Conservation (phyloP, 2,113 vertebrate genomes). For the Oenanthe melanoleuca region DNA sequence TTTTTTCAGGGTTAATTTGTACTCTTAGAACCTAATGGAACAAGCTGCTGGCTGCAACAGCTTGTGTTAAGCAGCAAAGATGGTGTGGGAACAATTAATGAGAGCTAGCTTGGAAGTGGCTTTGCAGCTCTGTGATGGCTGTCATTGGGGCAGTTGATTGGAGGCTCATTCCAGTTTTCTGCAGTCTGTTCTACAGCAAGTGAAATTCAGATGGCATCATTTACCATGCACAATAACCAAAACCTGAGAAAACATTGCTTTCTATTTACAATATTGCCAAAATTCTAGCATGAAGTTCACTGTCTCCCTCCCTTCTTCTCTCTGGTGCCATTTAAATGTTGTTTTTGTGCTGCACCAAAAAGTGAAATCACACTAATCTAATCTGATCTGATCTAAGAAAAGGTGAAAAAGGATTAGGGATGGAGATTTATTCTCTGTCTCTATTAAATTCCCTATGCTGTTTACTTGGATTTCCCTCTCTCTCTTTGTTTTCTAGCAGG, state of each 20-base stretch:
- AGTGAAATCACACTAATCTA: conserved; percentile 23
- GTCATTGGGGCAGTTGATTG: background rate
- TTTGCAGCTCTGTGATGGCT: background rate
- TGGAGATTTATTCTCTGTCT: conserved; percentile 32
- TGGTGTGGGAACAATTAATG: background rate
- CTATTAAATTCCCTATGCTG: conserved; percentile 14
- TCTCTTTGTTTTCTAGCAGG: background rate
- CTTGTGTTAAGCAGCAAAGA: background rate
- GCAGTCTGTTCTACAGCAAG: background rate
- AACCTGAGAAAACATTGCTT: background rate
- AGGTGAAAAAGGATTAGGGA: conserved; percentile 40
- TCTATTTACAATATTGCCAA: background rate
- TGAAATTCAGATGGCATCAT: background rate
- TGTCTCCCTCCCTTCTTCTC: background rate
- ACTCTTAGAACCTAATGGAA: background rate
- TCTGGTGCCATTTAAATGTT: background rate
- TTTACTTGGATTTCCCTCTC: conserved; percentile 4
- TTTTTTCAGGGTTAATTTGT: background rate
- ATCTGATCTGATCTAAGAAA: conserved; percentile 15
- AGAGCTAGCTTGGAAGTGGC: background rate
- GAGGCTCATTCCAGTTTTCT: background rate
- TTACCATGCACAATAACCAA: background rate
- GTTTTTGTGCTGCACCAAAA: background rate
- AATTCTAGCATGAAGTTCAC: background rate
- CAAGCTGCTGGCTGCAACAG: background rate